Evolutionary conservation across 2,888 invertebrate species (phyloP).

Genomic region (Pseudeuparius sepicola): DNA sequence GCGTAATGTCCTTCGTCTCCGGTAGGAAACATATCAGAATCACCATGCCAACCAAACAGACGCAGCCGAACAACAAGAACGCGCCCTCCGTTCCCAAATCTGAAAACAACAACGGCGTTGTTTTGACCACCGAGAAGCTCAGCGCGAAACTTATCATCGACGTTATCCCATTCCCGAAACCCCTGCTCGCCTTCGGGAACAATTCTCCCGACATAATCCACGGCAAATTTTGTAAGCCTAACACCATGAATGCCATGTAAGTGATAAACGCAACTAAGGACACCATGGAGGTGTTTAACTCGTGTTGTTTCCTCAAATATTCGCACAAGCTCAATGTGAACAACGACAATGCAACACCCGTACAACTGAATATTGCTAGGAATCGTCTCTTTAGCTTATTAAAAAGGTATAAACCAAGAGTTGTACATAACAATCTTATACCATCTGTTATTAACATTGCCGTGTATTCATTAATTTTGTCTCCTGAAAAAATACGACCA

Average conservation of each 20-base stretch:
- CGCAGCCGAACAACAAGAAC: conserved; percentile 49
- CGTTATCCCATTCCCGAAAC: conserved; percentile 55
- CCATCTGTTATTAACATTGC: conserved; percentile 54
- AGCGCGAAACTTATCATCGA: conserved; percentile 51
- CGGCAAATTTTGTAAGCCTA: conserved; percentile 57
- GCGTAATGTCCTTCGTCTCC: conserved; percentile 55
- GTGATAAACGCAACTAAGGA: conserved; percentile 42
- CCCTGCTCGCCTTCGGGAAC: conserved; percentile 46
- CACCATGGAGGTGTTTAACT: conserved; percentile 17
- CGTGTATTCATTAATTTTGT: conserved; percentile 51
- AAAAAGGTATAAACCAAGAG: conserved; percentile 50
- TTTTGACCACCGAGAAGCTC: conserved; percentile 56
- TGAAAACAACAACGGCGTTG: conserved; percentile 49
- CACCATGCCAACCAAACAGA: conserved; percentile 47
- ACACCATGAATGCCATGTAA: conserved; percentile 48
- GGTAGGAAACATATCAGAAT: conserved; percentile 51
- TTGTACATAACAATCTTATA: conserved; percentile 50
- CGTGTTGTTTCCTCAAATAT: conserved; percentile 17
- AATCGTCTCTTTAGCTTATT: conserved; percentile 53
- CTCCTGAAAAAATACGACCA: conserved; percentile 45
- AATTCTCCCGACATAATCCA: conserved; percentile 68
- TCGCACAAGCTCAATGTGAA: conserved; percentile 17
- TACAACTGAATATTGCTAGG: conserved; percentile 50
- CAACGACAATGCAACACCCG: conserved; percentile 51
- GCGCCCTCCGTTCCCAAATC: conserved; percentile 46